phyloP scores from a whole-genome alignment of 64 coral and sea anemone species.

The Montipora efflorescens region DNA sequence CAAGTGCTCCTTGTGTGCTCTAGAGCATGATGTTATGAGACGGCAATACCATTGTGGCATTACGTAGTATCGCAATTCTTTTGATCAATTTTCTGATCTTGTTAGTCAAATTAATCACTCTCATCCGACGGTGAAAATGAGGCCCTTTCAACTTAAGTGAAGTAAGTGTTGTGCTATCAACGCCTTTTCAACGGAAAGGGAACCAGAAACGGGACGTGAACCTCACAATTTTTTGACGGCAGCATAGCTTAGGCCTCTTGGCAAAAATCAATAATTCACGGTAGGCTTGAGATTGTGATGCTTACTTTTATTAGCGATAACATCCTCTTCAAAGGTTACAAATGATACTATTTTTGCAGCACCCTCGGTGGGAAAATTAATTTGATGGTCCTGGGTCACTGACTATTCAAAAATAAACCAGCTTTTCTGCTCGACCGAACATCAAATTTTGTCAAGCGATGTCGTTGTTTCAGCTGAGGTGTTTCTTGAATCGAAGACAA shows the following conservation, averaged over 20 bases:
- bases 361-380: conserved; percentile 31
- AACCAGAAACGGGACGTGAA: neutral
- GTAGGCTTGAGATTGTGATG: neutral
- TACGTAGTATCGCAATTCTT: neutral
- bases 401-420: neutral
- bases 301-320: conserved; percentile 15
- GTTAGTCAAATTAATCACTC: neutral
- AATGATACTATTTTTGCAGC: conserved; percentile 6
- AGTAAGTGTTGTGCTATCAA: neutral
- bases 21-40: neutral
- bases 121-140: neutral
- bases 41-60: neutral
- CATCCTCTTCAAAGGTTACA: neutral
- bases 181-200: neutral
- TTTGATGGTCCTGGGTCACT: conserved; percentile 11
- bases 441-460: neutral
- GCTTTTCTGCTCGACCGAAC: neutral
- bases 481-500: conserved; percentile 21
- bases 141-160: neutral
- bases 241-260: too few species aligned
- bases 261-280: neutral
- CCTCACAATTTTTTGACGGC: neutral
- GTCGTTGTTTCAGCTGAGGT: neutral
- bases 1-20: conserved; percentile 25
- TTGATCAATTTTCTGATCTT: neutral